phyloP scores from a whole-genome alignment of 2,888 invertebrate species.

The Idaea biselata region DNA sequence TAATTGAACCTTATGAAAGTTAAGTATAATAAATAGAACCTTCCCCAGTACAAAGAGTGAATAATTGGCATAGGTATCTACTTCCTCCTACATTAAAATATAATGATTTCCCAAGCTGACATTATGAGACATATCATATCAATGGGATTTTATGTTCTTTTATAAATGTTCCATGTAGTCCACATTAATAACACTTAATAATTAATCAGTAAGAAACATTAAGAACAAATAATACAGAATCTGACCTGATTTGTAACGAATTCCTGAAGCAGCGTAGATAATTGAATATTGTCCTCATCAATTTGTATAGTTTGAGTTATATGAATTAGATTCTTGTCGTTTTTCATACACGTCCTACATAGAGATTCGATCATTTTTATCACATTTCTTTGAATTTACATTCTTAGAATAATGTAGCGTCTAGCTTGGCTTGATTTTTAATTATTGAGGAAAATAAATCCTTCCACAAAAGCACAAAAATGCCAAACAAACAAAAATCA shows the following conservation, averaged over 20 bases:
- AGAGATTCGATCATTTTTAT: constrained; percentile 46
- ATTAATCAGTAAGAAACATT: background rate
- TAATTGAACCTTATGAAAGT: no score
- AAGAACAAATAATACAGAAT: background rate
- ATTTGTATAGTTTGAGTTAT: constrained; percentile 52
- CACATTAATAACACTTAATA: no score
- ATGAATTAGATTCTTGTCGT: constrained; percentile 47
- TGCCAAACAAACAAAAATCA: background rate
- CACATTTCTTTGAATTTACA: background rate
- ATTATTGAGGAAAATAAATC: background rate
- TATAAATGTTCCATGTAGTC: no score
- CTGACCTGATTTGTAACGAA: constrained; percentile 56
- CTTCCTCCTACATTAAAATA: no score
- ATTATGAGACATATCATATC: no score
- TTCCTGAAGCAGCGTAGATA: constrained; percentile 54
- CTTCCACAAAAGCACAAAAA: background rate
- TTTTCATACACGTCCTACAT: constrained; percentile 72
- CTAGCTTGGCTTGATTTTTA: background rate
- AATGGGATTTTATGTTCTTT: no score
- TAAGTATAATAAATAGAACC: no score
- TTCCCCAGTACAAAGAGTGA: no score
- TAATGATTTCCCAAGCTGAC: no score
- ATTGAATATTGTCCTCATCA: constrained; percentile 47
- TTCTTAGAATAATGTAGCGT: background rate
- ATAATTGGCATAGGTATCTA: no score